phyloP scores from a whole-genome alignment of 2,113 vertebrate genomes.

The Amphiprion ocellaris region DNA sequence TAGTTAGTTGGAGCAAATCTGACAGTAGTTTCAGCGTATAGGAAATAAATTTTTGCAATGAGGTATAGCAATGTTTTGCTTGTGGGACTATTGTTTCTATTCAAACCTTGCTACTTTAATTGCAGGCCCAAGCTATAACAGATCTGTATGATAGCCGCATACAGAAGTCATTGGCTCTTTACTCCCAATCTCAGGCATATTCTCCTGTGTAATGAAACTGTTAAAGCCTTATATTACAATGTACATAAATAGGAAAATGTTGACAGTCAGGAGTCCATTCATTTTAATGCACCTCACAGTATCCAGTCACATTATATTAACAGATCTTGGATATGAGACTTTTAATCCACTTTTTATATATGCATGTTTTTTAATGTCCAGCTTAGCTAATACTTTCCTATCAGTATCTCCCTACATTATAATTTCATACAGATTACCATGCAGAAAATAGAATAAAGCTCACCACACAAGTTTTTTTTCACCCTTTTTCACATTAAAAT shows the following conservation, averaged over 20 bases:
- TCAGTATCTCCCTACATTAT: not conserved
- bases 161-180: not conserved
- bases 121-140: not conserved
- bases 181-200: not conserved
- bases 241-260: not conserved
- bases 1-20: not conserved
- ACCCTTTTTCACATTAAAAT: not conserved
- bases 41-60: not conserved
- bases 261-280: not conserved
- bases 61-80: no score
- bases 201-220: not conserved
- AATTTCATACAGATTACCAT: not conserved
- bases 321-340: not conserved
- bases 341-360: not conserved
- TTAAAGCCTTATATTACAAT: not conserved
- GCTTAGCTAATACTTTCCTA: not conserved
- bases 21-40: no score
- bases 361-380: not conserved
- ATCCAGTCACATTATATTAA: not conserved
- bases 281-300: conserved; percentile 1
- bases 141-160: not conserved
- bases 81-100: not conserved
- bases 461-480: not conserved
- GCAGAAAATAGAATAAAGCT: not conserved
- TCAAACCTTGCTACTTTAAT: not conserved